Conservation (phyloP, 2,888 invertebrate species). For the Adineta ricciae region DNA sequence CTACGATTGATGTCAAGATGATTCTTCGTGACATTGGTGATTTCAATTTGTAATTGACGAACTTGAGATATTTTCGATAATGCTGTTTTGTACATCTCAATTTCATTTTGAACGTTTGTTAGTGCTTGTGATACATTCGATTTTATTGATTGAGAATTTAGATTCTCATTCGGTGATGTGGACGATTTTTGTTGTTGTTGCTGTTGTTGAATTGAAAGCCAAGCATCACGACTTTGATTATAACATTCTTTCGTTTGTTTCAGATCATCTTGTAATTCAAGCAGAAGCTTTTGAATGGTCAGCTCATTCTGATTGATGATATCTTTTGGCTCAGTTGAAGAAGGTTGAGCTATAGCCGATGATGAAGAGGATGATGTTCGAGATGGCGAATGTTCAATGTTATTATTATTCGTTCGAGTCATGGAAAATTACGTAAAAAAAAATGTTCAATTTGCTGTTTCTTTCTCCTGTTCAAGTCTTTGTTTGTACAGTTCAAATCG, state of each 20-base stretch:
- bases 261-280: conserved; percentile 24
- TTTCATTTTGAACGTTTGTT: background rate
- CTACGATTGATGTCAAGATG: background rate
- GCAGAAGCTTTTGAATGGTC: conserved; percentile 18
- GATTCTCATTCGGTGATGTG: background rate
- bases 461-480: background rate
- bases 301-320: conserved; percentile 24
- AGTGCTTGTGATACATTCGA: background rate
- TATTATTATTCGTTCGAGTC: background rate
- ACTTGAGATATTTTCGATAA: background rate
- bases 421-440: too few species aligned
- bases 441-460: background rate
- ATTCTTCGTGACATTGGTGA: background rate
- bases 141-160: background rate
- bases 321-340: conserved; percentile 14
- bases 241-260: conserved; percentile 10
- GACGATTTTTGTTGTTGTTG: background rate
- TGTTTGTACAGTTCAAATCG: background rate
- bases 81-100: background rate
- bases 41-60: conserved; percentile 2
- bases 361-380: background rate
- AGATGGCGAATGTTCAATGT: background rate
- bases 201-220: conserved; percentile 12
- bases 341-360: background rate
- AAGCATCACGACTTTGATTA: background rate